Conservation (phyloP, 1,140 invertebrate species). For the Diabrotica virgifera region DNA sequence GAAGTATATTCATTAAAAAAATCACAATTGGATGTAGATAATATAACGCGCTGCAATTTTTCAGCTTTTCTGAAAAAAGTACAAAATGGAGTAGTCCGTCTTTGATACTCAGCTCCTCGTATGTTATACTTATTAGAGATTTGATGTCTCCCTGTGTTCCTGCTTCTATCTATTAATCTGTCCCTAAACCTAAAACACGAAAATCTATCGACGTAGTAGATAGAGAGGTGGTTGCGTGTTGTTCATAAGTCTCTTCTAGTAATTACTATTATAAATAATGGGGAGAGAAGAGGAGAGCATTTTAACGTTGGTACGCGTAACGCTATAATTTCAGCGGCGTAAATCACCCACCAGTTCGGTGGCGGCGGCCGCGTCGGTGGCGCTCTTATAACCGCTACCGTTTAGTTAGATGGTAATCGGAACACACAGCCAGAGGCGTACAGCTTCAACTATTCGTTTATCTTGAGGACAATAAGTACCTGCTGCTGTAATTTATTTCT, state of each 20-base stretch:
- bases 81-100: too few species aligned
- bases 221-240: slow-evolving; percentile 26
- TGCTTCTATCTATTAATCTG: not conserved
- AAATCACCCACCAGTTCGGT: slow-evolving; percentile 22
- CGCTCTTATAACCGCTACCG: slow-evolving; percentile 29
- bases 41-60: too few species aligned
- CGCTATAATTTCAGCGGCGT: slow-evolving; percentile 31
- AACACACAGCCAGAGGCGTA: slow-evolving; percentile 5
- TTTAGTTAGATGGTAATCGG: slow-evolving; percentile 21
- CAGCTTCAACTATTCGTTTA: not conserved
- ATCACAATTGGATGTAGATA: too few species aligned
- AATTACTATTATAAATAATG: slow-evolving; percentile 36
- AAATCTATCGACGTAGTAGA: slow-evolving; percentile 20
- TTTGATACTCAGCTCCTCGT: too few species aligned
- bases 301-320: slow-evolving; percentile 23
- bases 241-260: slow-evolving; percentile 22
- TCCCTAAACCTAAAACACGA: slow-evolving; percentile 4
- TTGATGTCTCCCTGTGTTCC: too few species aligned
- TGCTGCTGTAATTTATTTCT: too few species aligned
- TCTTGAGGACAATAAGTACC: too few species aligned
- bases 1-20: too few species aligned
- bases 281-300: slow-evolving; percentile 24
- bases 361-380: slow-evolving; percentile 14
- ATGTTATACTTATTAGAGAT: too few species aligned
- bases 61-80: too few species aligned